A percentile compares a stretch with the other conserved stretches of the same genome.
Conservation (phyloP, 2,113 vertebrate species). For the Cottus gobio region DNA sequence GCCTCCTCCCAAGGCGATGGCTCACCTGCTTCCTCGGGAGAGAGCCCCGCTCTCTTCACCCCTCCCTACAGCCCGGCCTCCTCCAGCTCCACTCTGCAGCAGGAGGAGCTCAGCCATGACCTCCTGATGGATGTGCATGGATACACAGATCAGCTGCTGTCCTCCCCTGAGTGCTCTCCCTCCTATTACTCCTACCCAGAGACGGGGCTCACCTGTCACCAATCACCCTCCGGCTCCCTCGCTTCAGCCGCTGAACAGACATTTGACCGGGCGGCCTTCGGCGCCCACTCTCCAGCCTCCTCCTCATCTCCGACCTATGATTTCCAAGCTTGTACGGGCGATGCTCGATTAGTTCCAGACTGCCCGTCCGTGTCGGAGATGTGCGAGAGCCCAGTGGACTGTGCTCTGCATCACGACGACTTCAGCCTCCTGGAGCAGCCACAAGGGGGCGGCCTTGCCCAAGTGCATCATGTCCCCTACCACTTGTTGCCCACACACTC, state of each 20-base stretch:
- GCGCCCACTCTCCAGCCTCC: slow-evolving; percentile 29
- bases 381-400: slow-evolving; percentile 60
- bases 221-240: slow-evolving; percentile 44
- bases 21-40: slow-evolving; percentile 47
- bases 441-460: slow-evolving; percentile 57
- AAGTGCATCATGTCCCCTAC: slow-evolving; percentile 42
- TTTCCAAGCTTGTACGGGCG: slow-evolving; percentile 50
- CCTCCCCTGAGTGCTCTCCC: slow-evolving; percentile 67
- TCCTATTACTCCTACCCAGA: slow-evolving; percentile 59
- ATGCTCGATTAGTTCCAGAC: slow-evolving; percentile 79
- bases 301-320: slow-evolving; percentile 55
- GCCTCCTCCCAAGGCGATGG: slow-evolving; percentile 22
- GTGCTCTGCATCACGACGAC: slow-evolving; percentile 72
- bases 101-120: slow-evolving; percentile 59
- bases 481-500: slow-evolving; percentile 17
- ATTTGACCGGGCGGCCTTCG: slow-evolving; percentile 48
- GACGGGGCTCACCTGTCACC: slow-evolving; percentile 42
- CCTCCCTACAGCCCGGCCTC: slow-evolving; percentile 80
- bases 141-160: slow-evolving; percentile 59
- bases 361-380: slow-evolving; percentile 45
- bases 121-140: slow-evolving; percentile 67
- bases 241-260: slow-evolving; percentile 21
- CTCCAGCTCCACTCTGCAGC: slow-evolving; percentile 65
- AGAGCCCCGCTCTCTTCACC: slow-evolving; percentile 60
- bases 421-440: slow-evolving; percentile 47